A percentile compares a stretch with the other conserved stretches of the same genome.
phyloP scores from a whole-genome alignment of 2,888 invertebrate genomes.

The Yponomeuta malinellus region DNA sequence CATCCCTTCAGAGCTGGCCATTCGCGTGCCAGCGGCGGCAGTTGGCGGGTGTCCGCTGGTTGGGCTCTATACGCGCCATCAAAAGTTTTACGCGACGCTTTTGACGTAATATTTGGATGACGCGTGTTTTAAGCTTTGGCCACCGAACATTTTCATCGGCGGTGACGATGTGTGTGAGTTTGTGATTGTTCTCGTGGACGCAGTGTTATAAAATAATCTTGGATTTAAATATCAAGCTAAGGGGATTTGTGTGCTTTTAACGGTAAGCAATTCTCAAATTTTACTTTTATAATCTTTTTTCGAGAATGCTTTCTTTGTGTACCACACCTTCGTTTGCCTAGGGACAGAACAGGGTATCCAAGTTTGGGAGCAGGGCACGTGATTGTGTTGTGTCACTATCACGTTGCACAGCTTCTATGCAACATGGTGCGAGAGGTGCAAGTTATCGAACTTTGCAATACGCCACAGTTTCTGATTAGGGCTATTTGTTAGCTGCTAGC shows the following conservation, averaged over 20 bases:
- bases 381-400: too few relatives aligned
- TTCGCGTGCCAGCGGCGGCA: constrained; percentile 1
- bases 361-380: too few relatives aligned
- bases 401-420: too few relatives aligned
- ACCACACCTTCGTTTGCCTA: too few relatives aligned
- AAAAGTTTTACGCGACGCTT: neutral
- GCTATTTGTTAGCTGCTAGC: too few relatives aligned
- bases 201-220: neutral
- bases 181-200: neutral
- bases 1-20: neutral
- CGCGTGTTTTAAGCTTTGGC: neutral
- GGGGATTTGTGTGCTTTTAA: neutral
- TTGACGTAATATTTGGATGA: neutral
- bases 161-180: neutral
- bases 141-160: too few relatives aligned
- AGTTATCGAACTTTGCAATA: too few relatives aligned
- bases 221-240: neutral
- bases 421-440: too few relatives aligned
- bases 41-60: neutral
- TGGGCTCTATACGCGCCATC: neutral
- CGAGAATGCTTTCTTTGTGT: neutral
- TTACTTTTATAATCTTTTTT: neutral
- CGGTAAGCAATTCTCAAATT: neutral
- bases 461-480: too few relatives aligned
- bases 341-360: too few relatives aligned